Conservation (phyloP, 1,140 invertebrate species). For the Apocrypta bakeri region DNA sequence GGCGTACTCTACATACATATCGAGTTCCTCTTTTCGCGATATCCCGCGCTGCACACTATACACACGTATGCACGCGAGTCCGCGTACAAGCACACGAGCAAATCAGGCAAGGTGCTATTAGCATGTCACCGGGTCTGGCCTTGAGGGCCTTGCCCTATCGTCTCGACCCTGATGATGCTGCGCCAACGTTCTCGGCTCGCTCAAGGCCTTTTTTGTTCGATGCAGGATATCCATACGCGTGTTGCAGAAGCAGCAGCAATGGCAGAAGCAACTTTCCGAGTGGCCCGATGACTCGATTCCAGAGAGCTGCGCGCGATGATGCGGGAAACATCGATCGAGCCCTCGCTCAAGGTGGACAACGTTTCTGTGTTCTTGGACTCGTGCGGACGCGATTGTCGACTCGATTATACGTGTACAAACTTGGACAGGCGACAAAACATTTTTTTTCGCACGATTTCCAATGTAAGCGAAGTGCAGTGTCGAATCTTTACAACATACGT, state of each 20-base stretch:
- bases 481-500: no score
- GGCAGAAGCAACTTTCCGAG: neutral
- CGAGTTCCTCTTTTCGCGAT: neutral
- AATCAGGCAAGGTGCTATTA: slow-evolving; percentile 34
- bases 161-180: slow-evolving; percentile 61
- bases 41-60: neutral
- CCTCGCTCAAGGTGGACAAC: neutral
- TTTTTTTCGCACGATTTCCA: no score
- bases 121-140: slow-evolving; percentile 54
- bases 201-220: slow-evolving; percentile 59
- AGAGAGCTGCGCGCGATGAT: neutral
- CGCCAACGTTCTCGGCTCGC: neutral
- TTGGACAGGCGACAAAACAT: no score
- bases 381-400: no score
- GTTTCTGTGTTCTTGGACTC: no score
- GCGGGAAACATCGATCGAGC: neutral
- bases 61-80: neutral
- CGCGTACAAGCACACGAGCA: neutral
- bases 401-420: no score
- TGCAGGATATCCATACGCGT: slow-evolving; percentile 53
- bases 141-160: slow-evolving; percentile 63
- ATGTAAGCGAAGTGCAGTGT: no score
- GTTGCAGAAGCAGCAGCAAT: neutral
- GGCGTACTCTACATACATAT: neutral
- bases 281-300: neutral